Conservation (phyloP, 2,888 invertebrate species). For the Anticlea derivata region DNA sequence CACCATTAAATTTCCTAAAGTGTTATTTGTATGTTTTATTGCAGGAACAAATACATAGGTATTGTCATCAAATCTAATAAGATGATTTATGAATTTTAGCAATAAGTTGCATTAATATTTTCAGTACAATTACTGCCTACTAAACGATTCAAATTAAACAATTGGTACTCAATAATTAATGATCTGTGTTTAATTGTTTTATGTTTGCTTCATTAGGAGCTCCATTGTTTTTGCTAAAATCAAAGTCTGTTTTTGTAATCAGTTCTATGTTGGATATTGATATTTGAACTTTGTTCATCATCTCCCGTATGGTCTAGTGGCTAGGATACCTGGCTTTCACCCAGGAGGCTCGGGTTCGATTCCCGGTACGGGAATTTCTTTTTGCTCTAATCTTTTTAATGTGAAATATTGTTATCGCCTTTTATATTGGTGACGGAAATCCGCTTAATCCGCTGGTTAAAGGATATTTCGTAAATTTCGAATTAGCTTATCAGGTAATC, state of each 20-base stretch:
- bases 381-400: slow-evolving; percentile 1
- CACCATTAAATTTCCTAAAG: too few species aligned
- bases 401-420: background rate
- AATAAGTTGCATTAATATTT: too few species aligned
- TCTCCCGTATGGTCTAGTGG: slow-evolving; percentile 87
- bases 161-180: too few species aligned
- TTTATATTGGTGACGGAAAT: background rate
- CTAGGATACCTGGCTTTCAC: slow-evolving; percentile 89
- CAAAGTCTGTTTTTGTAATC: background rate
- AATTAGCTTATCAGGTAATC: slow-evolving; percentile 15
- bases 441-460: slow-evolving; percentile 4
- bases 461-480: slow-evolving; percentile 10
- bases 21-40: too few species aligned
- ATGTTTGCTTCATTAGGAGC: background rate
- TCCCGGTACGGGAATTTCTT: slow-evolving; percentile 86
- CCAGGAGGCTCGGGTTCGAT: slow-evolving; percentile 90
- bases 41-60: too few species aligned
- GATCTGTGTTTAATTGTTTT: background rate
- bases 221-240: background rate
- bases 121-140: too few species aligned
- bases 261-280: background rate
- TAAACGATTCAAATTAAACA: too few species aligned
- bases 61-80: too few species aligned
- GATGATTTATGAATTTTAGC: too few species aligned
- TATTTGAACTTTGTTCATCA: slow-evolving; percentile 8